Evolutionary conservation across 2,888 invertebrate genomes (phyloP), one percentile per base, ranked within the genome.

Genomic region (Chrysina gloriosa): DNA sequence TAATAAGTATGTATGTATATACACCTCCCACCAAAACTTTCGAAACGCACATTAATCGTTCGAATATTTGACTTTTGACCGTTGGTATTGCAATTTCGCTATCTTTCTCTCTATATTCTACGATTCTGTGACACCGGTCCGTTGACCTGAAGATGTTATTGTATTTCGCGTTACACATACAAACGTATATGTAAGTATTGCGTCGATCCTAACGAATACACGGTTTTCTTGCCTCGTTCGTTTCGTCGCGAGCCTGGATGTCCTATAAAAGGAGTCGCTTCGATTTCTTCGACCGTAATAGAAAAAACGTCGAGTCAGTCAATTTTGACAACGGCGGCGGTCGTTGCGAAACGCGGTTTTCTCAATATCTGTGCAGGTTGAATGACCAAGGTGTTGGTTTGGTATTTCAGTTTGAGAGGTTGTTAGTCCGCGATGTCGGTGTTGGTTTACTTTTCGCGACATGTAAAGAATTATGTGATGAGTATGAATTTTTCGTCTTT

Each of bases 311-410:
- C 34, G 14, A 31, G 6, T 1, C n/a, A 4, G 4, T 19, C 6
- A 3, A 9, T 52, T 52, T 52, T 19, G 31, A 3, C n/a, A 16
- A 31, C 14, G 14, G 11, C 9, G 39, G 11, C 34, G 45, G 21
- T 16, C 7, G 21, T 61, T 61, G 27, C 27, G 42, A 61, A 61
- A 61, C 42, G 9, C 42, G 25, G 21, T 19, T 61, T 42, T 61
- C 58, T 61, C 58, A 61, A 61, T 61, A 61, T 16, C 11, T 39
- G n/a, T n/a, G 16, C 29, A 61, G 19, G 58, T 61, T 61, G 58
- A 61, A 61, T 61, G 58, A 61, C 58, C 58, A 61, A 52, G n/a
- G n/a, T n/a, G n/a, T 48, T 25, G 16, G 42, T 11, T 42, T 2
- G 27, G n/a, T n/a, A 14, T 39, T n/a, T 39, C n/a, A 39, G 11